Base-by-base conservation (phyloP, 2,113 vertebrate genomes). In the Todiramphus chloris region DNA sequence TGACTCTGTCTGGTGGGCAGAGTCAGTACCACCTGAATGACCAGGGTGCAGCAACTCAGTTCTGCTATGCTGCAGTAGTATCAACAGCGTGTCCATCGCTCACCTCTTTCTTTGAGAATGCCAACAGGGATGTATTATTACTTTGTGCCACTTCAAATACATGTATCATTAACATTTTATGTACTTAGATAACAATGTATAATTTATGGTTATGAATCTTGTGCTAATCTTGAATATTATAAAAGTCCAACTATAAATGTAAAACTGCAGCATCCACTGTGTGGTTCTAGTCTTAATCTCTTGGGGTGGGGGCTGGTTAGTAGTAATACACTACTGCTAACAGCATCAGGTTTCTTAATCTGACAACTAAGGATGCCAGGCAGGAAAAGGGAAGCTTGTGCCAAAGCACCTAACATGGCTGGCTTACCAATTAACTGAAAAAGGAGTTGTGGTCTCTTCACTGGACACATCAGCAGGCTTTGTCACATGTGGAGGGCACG, bases 131-230 rank as follows among this genome's bases (percentile, higher is more conserved):
- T 96, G 86, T 97, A 92, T 75, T 94, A 95, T 58, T 86, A 83
- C 59, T 92, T 97, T 90, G 96, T 98, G 96, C 97, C 98, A 97
- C 98, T 96, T 97, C 96, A 90, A 97, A 97, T 96, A 96, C 94
- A 67, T 97, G 94, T 95, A 97, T 94, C 96, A 96, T 98, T 98
- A 98, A 96, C 87, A 78, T 98, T 97, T 97, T 97, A 97, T 98
- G 98, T 98, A 97, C 97, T 98, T 96, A 97, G 98, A 97, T 96
- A 95, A 97, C 93, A 91, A 94, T 98, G 98, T 98, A 98, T 98
- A 98, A 98, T 98, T 98, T 98, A 98, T 98, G 97, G 97, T 97
- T 98, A 97, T 98, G 97, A 97, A 97, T 97, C 97, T 98, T 98
- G 97, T 98, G 97, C 98, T 98, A 98, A 98, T 98, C 97, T 97